Evolutionary conservation across 2,797 vertebrate species (phyloP).

Genomic region (Notolabrus celidotus): DNA sequence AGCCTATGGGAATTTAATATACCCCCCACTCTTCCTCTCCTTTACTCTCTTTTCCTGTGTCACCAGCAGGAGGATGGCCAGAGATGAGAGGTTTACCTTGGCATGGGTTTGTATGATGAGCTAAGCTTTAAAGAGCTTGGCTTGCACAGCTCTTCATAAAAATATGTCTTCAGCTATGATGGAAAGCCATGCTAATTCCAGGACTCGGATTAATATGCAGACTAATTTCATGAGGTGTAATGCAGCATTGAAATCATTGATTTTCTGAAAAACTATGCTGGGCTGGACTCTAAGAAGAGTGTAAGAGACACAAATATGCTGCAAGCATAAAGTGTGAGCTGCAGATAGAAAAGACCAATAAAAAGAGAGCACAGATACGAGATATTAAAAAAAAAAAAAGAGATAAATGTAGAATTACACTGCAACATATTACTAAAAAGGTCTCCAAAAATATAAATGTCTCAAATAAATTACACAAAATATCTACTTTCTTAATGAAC

Average conservation of each 20-base stretch:
- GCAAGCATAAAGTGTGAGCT: neutral
- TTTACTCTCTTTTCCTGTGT: slow-evolving; percentile 17
- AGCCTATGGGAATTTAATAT: slow-evolving; percentile 62
- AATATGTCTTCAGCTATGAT: slow-evolving; percentile 10
- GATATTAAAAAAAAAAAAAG: neutral
- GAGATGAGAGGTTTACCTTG: slow-evolving; percentile 43
- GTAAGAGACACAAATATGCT: neutral
- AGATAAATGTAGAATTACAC: too few relatives aligned
- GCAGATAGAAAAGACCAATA: slow-evolving; percentile 9
- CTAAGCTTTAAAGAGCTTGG: slow-evolving; percentile 14
- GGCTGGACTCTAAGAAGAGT: neutral
- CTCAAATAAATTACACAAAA: too few relatives aligned
- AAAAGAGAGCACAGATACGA: slow-evolving; percentile 10
- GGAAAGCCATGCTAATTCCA: neutral
- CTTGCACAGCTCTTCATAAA: slow-evolving; percentile 5
- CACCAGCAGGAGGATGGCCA: slow-evolving; percentile 44
- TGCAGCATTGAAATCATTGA: neutral
- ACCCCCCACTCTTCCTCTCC: slow-evolving; percentile 4
- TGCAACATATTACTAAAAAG: too few relatives aligned
- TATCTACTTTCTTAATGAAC: too few relatives aligned
- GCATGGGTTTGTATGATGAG: slow-evolving; percentile 40
- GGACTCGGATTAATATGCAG: slow-evolving; percentile 4
- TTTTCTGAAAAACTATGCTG: neutral
- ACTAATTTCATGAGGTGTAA: slow-evolving; percentile 9
- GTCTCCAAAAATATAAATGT: too few relatives aligned